phyloP scores from a whole-genome alignment of 2,888 invertebrate species.

The Byasa hedistus region DNA sequence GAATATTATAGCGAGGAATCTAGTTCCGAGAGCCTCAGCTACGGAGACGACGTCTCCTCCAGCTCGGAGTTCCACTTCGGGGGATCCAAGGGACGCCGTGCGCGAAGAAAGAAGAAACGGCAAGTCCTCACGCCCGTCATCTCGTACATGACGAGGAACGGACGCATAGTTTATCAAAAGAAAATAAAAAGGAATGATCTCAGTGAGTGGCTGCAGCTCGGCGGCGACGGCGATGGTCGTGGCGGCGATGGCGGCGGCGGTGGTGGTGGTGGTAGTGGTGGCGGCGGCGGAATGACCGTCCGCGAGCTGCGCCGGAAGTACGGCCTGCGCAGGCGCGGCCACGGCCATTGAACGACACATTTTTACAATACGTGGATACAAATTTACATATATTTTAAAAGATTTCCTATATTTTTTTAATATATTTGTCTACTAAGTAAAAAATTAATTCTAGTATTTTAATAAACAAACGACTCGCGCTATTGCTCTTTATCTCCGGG shows the following conservation, averaged over 20 bases:
- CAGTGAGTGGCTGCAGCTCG: constrained; percentile 60
- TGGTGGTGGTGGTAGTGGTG: constrained; percentile 20
- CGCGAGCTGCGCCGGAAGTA: constrained; percentile 36
- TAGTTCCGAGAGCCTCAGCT: constrained; percentile 36
- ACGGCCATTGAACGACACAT: background rate
- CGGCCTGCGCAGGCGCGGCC: constrained; percentile 28
- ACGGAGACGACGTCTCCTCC: constrained; percentile 33
- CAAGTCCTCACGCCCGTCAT: constrained; percentile 66
- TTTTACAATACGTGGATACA: too few species aligned
- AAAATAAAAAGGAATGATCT: constrained; percentile 64
- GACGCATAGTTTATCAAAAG: constrained; percentile 66
- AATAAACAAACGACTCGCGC: too few species aligned
- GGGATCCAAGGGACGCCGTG: constrained; percentile 24
- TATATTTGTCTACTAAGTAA: too few species aligned
- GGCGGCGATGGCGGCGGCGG: constrained; percentile 8
- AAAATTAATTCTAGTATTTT: too few species aligned
- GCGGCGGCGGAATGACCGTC: constrained; percentile 34
- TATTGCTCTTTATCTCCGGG: too few species aligned
- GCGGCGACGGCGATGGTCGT: constrained; percentile 32
- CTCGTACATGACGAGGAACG: constrained; percentile 66
- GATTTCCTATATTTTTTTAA: too few species aligned
- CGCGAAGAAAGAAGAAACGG: constrained; percentile 35
- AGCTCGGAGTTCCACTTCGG: constrained; percentile 34
- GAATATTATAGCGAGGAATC: constrained; percentile 33
- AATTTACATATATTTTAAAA: too few species aligned